Conservation (phyloP, 2,888 invertebrate species). For the Trissoscelio sp. region DNA sequence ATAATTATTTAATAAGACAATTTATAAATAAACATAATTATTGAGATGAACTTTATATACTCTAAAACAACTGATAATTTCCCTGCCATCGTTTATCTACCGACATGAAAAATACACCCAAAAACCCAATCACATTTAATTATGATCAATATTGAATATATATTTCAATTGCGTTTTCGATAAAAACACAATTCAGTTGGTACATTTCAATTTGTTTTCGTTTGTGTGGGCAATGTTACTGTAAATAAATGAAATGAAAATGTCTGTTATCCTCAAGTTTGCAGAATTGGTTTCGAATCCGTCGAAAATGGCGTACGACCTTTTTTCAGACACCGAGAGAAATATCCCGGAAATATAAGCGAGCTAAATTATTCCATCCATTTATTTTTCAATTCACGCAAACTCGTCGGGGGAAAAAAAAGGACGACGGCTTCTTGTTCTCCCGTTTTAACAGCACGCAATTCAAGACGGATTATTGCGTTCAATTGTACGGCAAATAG, state of each 20-base stretch:
- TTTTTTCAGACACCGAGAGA: constrained; percentile 19
- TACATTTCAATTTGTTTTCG: too few species aligned
- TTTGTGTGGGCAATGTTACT: too few species aligned
- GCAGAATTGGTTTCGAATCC: constrained; percentile 29
- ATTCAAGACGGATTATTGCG: constrained; percentile 30
- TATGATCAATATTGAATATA: too few species aligned
- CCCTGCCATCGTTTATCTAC: too few species aligned
- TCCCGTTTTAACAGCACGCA: constrained; percentile 15
- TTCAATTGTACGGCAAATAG: constrained; percentile 13
- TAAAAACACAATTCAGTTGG: too few species aligned
- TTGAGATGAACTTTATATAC: too few species aligned
- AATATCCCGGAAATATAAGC: constrained; percentile 37
- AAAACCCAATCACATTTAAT: too few species aligned
- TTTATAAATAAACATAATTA: too few species aligned
- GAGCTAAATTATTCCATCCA: constrained; percentile 31
- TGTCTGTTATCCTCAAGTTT: constrained; percentile 4
- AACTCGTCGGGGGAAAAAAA: neutral
- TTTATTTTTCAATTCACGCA: constrained; percentile 30
- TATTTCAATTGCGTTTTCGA: too few species aligned
- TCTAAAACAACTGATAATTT: too few species aligned
- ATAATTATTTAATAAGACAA: too few species aligned
- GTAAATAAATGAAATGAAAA: constrained; percentile 4
- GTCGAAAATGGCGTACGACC: constrained; percentile 22
- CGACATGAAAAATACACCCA: too few species aligned
- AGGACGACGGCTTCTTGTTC: neutral